Percentiles rank a stretch among this genome's conserved stretches.
Conservation (phyloP, 2,113 vertebrate species). For the Pipa parva region DNA sequence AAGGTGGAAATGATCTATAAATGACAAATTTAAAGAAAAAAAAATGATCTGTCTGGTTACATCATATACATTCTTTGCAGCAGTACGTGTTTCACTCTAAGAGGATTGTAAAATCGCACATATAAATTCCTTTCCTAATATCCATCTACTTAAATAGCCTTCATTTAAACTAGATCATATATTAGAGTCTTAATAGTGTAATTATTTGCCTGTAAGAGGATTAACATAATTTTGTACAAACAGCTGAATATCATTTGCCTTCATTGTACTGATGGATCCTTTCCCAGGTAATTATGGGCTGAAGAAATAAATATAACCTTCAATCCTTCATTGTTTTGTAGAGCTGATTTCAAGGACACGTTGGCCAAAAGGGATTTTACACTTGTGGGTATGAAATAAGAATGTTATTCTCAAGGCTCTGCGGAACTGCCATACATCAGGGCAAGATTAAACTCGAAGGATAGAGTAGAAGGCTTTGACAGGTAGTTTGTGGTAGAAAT, state of each 20-base stretch:
- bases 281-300: slow-evolving; percentile 27
- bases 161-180: slow-evolving; percentile 33
- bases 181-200: slow-evolving; percentile 48
- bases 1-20: too few relatives aligned
- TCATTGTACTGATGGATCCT: slow-evolving; percentile 43
- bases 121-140: neutral
- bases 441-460: neutral
- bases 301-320: slow-evolving; percentile 9
- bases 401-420: neutral
- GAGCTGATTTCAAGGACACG: slow-evolving; percentile 10
- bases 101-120: too few relatives aligned
- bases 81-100: too few relatives aligned
- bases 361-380: neutral
- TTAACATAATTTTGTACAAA: slow-evolving; percentile 52
- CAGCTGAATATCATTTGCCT: slow-evolving; percentile 45
- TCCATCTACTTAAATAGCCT: slow-evolving; percentile 10
- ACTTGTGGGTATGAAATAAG: neutral
- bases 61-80: too few relatives aligned
- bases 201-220: slow-evolving; percentile 43
- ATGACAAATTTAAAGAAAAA: too few relatives aligned
- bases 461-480: neutral
- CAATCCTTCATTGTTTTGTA: slow-evolving; percentile 4
- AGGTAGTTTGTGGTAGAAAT: neutral
- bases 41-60: too few relatives aligned
- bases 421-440: slow-evolving; percentile 9